Conservation (phyloP, 2,888 invertebrate species). For the Cacoxenus indagator region DNA sequence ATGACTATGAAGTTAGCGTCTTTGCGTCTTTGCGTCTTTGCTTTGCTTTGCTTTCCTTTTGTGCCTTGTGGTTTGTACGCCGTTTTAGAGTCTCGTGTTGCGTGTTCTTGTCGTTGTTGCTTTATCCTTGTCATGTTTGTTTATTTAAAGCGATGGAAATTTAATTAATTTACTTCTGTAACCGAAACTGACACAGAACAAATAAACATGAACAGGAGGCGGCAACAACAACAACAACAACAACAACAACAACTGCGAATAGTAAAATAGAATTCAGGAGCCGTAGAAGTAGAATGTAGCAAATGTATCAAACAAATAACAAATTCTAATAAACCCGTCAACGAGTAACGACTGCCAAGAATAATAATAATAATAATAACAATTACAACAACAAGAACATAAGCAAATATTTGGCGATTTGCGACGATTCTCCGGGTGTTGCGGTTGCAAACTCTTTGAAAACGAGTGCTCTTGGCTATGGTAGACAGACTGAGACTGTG, state of each 20-base stretch:
- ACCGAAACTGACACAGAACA: slow-evolving; percentile 58
- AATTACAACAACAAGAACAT: too few species aligned
- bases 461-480: too few species aligned
- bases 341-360: too few species aligned
- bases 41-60: background rate
- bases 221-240: background rate
- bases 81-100: background rate
- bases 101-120: slow-evolving; percentile 32
- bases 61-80: background rate
- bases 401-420: too few species aligned
- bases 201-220: slow-evolving; percentile 43
- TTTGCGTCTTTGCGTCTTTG: too few species aligned
- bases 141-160: slow-evolving; percentile 60
- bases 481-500: too few species aligned
- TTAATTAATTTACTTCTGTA: slow-evolving; percentile 61
- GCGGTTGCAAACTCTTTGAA: too few species aligned
- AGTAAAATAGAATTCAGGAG: background rate
- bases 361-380: too few species aligned
- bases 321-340: slow-evolving; percentile 25
- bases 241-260: background rate
- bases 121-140: slow-evolving; percentile 50
- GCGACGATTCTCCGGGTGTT: too few species aligned
- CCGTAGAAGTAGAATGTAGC: background rate
- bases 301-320: background rate
- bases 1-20: too few species aligned